A percentile compares a stretch with the other conserved stretches of the same genome.
Conservation (phyloP, 2,113 vertebrate genomes). For the Lota lota region DNA sequence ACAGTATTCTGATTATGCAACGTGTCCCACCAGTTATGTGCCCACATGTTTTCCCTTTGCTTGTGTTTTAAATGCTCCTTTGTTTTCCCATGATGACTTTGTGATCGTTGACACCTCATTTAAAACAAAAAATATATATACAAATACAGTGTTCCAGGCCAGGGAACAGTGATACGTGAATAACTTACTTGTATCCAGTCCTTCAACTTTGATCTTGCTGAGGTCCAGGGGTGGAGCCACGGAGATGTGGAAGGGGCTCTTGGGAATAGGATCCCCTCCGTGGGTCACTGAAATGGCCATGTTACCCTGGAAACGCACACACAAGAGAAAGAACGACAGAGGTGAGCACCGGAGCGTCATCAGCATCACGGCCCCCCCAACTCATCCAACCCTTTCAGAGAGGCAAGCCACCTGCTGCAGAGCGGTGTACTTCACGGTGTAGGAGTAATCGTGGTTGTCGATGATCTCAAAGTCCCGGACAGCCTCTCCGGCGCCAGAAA, state of each 20-base stretch:
- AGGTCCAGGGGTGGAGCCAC: conserved; percentile 83
- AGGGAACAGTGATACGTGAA: neutral
- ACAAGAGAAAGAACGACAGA: conserved; percentile 6
- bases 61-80: neutral
- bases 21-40: too few species aligned
- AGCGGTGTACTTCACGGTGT: conserved; percentile 91
- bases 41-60: too few species aligned
- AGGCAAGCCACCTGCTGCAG: conserved; percentile 80
- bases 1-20: too few species aligned
- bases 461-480: conserved; percentile 92
- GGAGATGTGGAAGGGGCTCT: conserved; percentile 84
- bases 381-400: conserved; percentile 5
- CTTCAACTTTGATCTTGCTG: conserved; percentile 86
- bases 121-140: neutral
- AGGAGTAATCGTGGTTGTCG: conserved; percentile 94
- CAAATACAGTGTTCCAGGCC: neutral
- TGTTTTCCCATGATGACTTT: neutral
- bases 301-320: conserved; percentile 73
- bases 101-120: neutral
- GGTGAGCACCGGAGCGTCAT: neutral
- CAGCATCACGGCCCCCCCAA: neutral
- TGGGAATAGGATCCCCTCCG: conserved; percentile 85
- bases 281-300: conserved; percentile 82
- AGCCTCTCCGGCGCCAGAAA: conserved; percentile 77
- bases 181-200: conserved; percentile 85